These are phyloP conservation scores for Caenorhabditis wallacei DNA, from an alignment of 2,888 invertebrate species.

Conservation along the genomic window DNA sequence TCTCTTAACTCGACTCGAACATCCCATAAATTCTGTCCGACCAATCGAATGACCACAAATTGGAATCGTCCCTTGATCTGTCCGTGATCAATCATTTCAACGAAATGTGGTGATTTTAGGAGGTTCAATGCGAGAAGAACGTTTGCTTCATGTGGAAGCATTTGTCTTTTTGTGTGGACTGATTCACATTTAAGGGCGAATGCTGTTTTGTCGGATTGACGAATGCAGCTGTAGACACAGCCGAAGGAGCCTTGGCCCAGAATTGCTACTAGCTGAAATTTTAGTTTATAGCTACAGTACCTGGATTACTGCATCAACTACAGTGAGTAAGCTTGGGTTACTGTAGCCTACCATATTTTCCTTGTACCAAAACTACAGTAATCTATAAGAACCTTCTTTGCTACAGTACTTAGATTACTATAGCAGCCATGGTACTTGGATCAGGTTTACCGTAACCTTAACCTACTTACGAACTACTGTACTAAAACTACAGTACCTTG, in stretches of 20 bases:
- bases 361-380: too few species aligned
- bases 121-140: slow-evolving; percentile 70
- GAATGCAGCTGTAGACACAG: slow-evolving; percentile 69
- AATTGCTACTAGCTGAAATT: slow-evolving; percentile 45
- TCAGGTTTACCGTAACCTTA: too few species aligned
- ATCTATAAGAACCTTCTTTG: too few species aligned
- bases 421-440: too few species aligned
- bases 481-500: too few species aligned
- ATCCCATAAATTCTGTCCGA: slow-evolving; percentile 78
- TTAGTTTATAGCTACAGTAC: not conserved
- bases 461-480: too few species aligned
- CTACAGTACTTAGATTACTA: too few species aligned
- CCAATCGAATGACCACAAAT: slow-evolving; percentile 74
- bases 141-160: slow-evolving; percentile 64
- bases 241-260: slow-evolving; percentile 78
- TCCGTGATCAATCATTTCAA: slow-evolving; percentile 73
- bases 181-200: slow-evolving; percentile 77
- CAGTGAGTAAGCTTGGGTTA: not conserved
- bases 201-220: slow-evolving; percentile 50
- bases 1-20: slow-evolving; percentile 64
- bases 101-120: slow-evolving; percentile 74
- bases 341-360: not conserved
- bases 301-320: too few species aligned
- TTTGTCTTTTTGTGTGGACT: slow-evolving; percentile 60
- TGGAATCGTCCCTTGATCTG: slow-evolving; percentile 66